Evolutionary conservation across 2,113 vertebrate genomes (phyloP).

Genomic region (Marcusenius ussheri): DNA sequence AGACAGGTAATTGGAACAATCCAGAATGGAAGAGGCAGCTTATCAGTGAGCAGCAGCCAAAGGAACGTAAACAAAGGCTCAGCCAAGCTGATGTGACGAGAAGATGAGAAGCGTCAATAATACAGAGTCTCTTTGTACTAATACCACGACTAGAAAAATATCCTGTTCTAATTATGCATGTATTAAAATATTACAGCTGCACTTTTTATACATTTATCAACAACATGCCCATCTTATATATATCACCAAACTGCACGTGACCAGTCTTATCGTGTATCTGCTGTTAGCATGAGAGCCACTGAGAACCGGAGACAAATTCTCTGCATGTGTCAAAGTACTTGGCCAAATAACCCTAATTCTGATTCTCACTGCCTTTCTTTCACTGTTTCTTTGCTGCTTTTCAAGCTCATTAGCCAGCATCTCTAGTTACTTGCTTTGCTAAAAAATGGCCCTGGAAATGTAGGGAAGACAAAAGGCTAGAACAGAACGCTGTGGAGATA

Average conservation of each 20-base stretch:
- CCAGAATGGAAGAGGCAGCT: neutral
- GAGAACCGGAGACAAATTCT: neutral
- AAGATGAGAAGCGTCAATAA: neutral
- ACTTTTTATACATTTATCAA: neutral
- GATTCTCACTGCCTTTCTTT: conserved; percentile 1
- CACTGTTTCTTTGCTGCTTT: neutral
- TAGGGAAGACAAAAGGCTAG: neutral
- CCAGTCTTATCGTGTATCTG: neutral
- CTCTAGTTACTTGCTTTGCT: neutral
- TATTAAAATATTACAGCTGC: neutral
- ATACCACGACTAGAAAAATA: neutral
- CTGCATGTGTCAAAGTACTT: neutral
- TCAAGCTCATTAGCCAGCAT: neutral
- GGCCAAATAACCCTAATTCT: neutral
- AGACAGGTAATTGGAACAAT: neutral
- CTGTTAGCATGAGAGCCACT: neutral
- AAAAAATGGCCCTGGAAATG: neutral
- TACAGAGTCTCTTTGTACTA: neutral
- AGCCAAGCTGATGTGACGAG: neutral
- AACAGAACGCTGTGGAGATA: neutral
- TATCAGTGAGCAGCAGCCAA: neutral
- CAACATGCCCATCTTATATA: neutral
- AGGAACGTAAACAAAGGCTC: neutral
- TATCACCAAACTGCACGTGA: neutral
- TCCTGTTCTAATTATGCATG: neutral